Percentiles rank a stretch among this genome's conserved stretches.
Evolutionary conservation across 2,113 vertebrate species (phyloP).

Genomic region (Arothron firmamentum): DNA sequence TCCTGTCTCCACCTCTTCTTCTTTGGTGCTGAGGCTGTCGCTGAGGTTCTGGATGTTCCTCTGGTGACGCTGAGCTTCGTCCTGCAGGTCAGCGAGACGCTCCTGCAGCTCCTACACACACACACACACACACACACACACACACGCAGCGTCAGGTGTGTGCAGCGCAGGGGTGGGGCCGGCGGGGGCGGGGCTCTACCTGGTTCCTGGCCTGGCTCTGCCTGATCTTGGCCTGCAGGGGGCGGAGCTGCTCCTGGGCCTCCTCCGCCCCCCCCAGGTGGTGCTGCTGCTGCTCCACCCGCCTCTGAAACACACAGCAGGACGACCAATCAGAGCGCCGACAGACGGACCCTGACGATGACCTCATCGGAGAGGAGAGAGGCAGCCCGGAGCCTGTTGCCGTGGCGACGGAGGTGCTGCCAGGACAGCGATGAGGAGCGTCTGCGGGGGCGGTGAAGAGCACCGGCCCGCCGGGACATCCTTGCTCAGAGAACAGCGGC

Average conservation of each 20-base stretch:
- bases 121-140: constrained; percentile 14
- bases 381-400: constrained; percentile 49
- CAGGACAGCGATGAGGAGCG: constrained; percentile 32
- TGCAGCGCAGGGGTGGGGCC: not conserved
- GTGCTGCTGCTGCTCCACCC: constrained; percentile 67
- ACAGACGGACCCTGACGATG: no score
- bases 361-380: no score
- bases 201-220: constrained; percentile 80
- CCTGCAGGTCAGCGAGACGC: constrained; percentile 79
- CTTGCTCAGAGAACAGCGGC: no score
- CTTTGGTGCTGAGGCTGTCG: constrained; percentile 79
- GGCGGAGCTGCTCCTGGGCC: constrained; percentile 74
- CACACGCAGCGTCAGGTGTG: not conserved
- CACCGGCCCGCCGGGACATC: no score
- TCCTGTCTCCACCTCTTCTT: constrained; percentile 79
- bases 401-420: constrained; percentile 44
- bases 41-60: constrained; percentile 79
- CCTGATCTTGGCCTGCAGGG: constrained; percentile 77
- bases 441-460: no score
- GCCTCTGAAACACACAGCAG: constrained; percentile 45
- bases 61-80: constrained; percentile 80
- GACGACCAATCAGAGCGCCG: not conserved
- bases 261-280: constrained; percentile 64
- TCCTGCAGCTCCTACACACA: constrained; percentile 82
- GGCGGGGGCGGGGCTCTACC: constrained; percentile 59